Conservation (phyloP, 2,113 vertebrate genomes). For the Elephas maximus region DNA sequence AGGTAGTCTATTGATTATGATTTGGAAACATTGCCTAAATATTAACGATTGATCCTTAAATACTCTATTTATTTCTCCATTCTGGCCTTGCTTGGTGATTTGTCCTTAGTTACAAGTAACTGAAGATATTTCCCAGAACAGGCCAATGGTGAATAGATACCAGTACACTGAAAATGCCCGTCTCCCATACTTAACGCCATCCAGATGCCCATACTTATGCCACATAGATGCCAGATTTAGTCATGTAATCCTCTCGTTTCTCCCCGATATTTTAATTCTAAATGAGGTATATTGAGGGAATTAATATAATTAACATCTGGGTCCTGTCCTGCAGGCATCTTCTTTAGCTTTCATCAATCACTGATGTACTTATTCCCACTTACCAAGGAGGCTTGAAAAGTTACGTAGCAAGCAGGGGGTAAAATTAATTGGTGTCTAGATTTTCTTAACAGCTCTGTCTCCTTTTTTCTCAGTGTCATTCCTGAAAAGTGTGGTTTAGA, state of each 20-base stretch:
- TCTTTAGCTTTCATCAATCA: conserved; percentile 8
- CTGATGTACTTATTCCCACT: neutral
- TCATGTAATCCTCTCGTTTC: neutral
- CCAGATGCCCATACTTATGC: neutral
- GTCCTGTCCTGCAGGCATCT: neutral
- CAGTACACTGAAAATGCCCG: neutral
- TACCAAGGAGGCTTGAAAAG: conserved; percentile 50
- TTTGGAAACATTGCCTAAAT: neutral
- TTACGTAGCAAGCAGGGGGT: conserved; percentile 48
- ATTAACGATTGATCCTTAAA: neutral
- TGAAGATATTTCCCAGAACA: neutral
- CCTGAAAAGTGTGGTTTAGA: conserved; percentile 29
- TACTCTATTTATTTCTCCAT: neutral
- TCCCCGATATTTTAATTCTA: conserved; percentile 18
- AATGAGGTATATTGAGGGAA: conserved; percentile 45
- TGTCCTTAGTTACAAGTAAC: neutral
- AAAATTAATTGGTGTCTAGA: conserved; percentile 60
- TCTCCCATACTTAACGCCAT: neutral
- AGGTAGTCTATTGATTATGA: neutral
- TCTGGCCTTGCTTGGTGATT: neutral
- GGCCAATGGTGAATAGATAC: neutral
- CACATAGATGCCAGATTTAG: neutral
- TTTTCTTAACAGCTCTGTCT: conserved; percentile 36
- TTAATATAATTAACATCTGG: neutral
- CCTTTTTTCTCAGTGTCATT: conserved; percentile 9